Percentiles rank a stretch among this genome's conserved stretches.
These are phyloP conservation scores for Hypotaenidia philippensis DNA, from an alignment of 2,797 vertebrate species.

Conservation along the genomic window DNA sequence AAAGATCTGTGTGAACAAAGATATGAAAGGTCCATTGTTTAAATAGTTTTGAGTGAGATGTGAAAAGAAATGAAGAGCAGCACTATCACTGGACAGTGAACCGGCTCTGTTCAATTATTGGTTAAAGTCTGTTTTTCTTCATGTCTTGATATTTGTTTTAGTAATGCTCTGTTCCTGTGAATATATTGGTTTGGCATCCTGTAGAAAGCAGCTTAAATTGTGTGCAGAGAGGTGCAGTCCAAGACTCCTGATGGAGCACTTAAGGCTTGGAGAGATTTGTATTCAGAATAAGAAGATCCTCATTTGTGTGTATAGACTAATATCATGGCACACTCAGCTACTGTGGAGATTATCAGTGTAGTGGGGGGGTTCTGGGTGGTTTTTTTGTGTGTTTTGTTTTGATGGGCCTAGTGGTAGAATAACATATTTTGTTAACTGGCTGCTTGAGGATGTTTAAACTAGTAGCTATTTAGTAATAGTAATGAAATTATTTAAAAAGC, in stretches of 20 bases:
- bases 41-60: background rate
- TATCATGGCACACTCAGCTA: background rate
- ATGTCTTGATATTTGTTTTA: slow-evolving; percentile 26
- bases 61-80: background rate
- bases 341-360: background rate
- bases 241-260: background rate
- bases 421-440: background rate
- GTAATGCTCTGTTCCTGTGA: background rate
- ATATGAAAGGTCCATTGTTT: background rate
- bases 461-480: background rate
- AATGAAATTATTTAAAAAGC: background rate
- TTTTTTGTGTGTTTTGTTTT: background rate
- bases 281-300: background rate
- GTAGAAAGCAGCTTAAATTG: background rate
- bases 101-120: background rate
- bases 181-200: background rate
- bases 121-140: background rate
- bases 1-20: background rate
- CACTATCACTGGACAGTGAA: background rate
- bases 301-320: background rate
- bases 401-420: background rate
- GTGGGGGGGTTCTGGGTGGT: background rate
- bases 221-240: background rate
- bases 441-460: background rate
- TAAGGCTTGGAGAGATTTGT: background rate